Evolutionary conservation across 2,888 invertebrate species (phyloP).

Genomic region (Nymphalis urticae): DNA sequence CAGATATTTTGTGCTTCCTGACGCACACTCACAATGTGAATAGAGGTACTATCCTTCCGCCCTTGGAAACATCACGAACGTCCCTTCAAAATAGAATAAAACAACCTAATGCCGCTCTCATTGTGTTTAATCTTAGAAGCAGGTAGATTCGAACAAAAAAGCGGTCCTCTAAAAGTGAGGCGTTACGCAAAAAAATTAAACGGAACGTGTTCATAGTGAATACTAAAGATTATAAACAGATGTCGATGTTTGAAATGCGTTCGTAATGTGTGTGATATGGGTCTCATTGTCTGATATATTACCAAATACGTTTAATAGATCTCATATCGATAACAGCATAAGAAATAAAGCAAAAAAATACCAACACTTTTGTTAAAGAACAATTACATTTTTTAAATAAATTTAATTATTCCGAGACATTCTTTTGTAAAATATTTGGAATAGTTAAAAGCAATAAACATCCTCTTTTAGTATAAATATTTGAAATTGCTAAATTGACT

Average conservation of each 20-base stretch:
- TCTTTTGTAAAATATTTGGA: conserved; percentile 9
- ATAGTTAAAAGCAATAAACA: conserved; percentile 6
- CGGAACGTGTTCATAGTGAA: conserved; percentile 69
- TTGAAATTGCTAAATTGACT: conserved; percentile 24
- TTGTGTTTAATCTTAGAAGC: conserved; percentile 66
- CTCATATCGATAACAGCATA: conserved; percentile 8
- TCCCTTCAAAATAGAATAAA: conserved; percentile 67
- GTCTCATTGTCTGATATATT: conserved; percentile 43
- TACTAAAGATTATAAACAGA: conserved; percentile 69
- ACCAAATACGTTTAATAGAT: conserved; percentile 8
- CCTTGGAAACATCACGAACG: conserved; percentile 74
- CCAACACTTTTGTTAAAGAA: conserved; percentile 1
- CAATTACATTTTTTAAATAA: conserved; percentile 4
- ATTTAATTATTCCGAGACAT: background rate
- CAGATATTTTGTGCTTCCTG: conserved; percentile 59
- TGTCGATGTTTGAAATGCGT: conserved; percentile 60
- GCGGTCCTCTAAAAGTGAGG: conserved; percentile 52
- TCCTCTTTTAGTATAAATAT: conserved; percentile 13
- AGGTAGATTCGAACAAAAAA: conserved; percentile 69
- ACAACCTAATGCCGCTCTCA: conserved; percentile 57
- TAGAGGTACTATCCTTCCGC: conserved; percentile 78
- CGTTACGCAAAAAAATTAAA: conserved; percentile 60
- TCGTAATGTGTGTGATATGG: conserved; percentile 63
- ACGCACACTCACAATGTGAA: conserved; percentile 65
- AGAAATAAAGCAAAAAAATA: conserved; percentile 11